Evolutionary conservation across 2,113 vertebrate genomes (phyloP).

Genomic region (Lutjanus erythropterus): DNA sequence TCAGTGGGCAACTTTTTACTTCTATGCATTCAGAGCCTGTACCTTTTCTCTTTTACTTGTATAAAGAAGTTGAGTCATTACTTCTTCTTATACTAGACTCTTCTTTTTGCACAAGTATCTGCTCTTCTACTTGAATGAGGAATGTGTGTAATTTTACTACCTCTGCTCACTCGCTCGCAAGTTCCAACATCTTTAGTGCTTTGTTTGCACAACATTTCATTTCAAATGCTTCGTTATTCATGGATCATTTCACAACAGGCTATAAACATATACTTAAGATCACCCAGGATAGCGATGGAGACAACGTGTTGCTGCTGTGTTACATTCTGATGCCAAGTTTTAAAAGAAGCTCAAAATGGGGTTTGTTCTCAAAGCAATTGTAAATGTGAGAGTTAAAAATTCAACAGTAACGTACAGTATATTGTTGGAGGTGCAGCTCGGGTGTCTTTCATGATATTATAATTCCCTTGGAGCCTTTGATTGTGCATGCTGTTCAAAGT

Average conservation of each 20-base stretch:
- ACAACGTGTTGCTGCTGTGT: slow-evolving; percentile 16
- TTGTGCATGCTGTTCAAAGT: slow-evolving; percentile 51
- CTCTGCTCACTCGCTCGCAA: slow-evolving; percentile 8
- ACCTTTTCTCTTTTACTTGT: no score
- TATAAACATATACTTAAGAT: slow-evolving; percentile 39
- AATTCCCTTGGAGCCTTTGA: slow-evolving; percentile 66
- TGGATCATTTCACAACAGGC: slow-evolving; percentile 11
- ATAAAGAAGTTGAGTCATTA: no score
- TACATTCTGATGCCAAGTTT: neutral
- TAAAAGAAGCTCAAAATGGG: slow-evolving; percentile 9
- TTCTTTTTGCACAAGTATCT: no score
- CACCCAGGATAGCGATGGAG: slow-evolving; percentile 15
- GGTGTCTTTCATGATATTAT: slow-evolving; percentile 23
- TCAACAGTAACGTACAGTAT: neutral
- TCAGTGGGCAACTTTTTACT: no score
- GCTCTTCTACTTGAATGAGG: no score
- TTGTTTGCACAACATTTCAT: slow-evolving; percentile 43
- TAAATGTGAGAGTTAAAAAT: slow-evolving; percentile 28
- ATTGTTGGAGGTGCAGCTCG: slow-evolving; percentile 22
- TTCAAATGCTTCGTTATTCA: slow-evolving; percentile 31
- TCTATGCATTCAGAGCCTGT: no score
- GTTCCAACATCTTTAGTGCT: slow-evolving; percentile 14
- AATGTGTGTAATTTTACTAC: no score
- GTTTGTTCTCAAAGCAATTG: slow-evolving; percentile 2
- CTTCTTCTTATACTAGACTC: no score